A percentile compares a stretch with the other conserved stretches of the same genome.
Conservation (phyloP, 2,797 vertebrate genomes). For the Pelodytes ibericus region DNA sequence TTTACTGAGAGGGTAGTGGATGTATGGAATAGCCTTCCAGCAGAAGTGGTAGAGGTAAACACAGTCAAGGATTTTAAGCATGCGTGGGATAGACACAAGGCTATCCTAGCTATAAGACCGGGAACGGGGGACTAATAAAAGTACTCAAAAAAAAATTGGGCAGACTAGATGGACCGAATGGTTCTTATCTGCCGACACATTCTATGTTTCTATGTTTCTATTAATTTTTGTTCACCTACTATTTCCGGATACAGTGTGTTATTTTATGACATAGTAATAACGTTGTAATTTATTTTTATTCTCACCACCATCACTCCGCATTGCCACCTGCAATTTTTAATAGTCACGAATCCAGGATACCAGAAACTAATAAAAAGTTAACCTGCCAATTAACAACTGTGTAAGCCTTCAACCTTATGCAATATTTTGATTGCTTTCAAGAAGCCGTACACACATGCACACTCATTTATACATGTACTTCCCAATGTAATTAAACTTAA, state of each 20-base stretch:
- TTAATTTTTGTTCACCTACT: conserved; percentile 73
- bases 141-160: too few relatives aligned
- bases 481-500: conserved; percentile 31
- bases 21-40: too few relatives aligned
- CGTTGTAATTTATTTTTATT: conserved; percentile 71
- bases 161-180: too few relatives aligned
- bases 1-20: too few relatives aligned
- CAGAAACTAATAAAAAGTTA: conserved; percentile 81
- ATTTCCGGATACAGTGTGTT: conserved; percentile 71
- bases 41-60: too few relatives aligned
- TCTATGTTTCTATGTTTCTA: too few relatives aligned
- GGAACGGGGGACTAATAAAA: too few relatives aligned
- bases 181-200: too few relatives aligned
- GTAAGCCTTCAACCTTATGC: conserved; percentile 67
- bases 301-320: conserved; percentile 59
- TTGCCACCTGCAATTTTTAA: conserved; percentile 84
- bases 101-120: too few relatives aligned
- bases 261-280: conserved; percentile 77
- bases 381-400: conserved; percentile 79
- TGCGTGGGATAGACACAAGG: too few relatives aligned
- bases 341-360: conserved; percentile 79
- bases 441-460: conserved; percentile 63
- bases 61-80: too few relatives aligned
- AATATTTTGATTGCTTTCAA: conserved; percentile 70
- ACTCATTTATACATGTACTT: too few relatives aligned